A percentile compares a stretch with the other conserved stretches of the same genome.
phyloP scores from a whole-genome alignment of 2,797 vertebrate species.

The Acipenser transmontanus region DNA sequence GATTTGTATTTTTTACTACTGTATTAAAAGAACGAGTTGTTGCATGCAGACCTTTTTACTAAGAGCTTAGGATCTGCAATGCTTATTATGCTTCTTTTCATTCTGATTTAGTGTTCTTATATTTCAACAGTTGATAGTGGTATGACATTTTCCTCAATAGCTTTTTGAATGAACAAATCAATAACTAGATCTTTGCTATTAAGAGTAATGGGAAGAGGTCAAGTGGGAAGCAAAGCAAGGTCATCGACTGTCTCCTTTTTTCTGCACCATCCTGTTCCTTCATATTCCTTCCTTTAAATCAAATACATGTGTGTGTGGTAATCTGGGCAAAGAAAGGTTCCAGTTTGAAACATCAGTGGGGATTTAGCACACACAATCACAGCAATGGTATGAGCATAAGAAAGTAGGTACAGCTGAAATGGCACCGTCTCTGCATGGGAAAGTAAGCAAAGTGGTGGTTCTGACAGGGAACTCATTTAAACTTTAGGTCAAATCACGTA shows the following conservation, averaged over 20 bases:
- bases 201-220: conserved; percentile 40
- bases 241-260: conserved; percentile 30
- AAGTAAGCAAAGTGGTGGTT: no score
- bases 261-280: background rate
- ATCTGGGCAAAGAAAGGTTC: no score
- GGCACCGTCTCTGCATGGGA: no score
- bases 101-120: conserved; percentile 32
- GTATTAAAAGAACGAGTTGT: background rate
- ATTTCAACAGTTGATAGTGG: conserved; percentile 37
- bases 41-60: background rate
- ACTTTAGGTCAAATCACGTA: no score
- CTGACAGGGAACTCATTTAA: no score
- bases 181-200: conserved; percentile 40
- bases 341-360: no score
- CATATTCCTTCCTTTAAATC: no score
- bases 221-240: conserved; percentile 39
- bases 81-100: conserved; percentile 31
- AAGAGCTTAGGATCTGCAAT: conserved; percentile 23
- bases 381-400: no score
- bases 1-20: background rate
- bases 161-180: conserved; percentile 37
- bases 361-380: no score
- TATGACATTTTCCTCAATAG: conserved; percentile 37
- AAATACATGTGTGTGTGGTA: background rate
- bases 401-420: no score